A percentile compares a stretch with the other conserved stretches of the same genome.
These are phyloP conservation scores for Spheniscus mendiculus DNA, from an alignment of 2,113 vertebrate genomes.

Conservation along the genomic window DNA sequence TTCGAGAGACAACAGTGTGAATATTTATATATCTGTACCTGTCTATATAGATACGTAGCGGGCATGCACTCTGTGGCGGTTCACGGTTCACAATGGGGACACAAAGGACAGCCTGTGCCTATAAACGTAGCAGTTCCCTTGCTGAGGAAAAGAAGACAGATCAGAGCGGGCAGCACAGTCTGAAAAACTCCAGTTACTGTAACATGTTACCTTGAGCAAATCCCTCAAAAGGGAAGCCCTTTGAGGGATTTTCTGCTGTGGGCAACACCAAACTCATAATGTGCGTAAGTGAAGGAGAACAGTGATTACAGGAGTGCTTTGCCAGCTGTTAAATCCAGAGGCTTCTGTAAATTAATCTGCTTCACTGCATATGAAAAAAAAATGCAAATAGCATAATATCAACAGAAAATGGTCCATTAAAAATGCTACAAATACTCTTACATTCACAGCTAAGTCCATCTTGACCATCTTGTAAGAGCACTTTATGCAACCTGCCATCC, in stretches of 20 bases:
- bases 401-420: not conserved
- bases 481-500: not conserved
- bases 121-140: not conserved
- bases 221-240: not conserved
- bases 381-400: not conserved
- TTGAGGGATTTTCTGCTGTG: not conserved
- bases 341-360: not conserved
- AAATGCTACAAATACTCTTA: not conserved
- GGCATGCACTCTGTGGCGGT: not conserved
- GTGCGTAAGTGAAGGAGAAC: not conserved
- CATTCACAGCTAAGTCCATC: not conserved
- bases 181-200: not conserved
- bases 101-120: not conserved
- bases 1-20: not conserved
- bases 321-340: not conserved
- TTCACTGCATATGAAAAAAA: not conserved
- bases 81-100: accelerated
- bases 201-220: not conserved
- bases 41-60: not conserved
- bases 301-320: not conserved
- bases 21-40: not conserved
- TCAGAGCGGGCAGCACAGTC: not conserved
- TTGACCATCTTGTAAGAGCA: not conserved
- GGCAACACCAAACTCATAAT: not conserved
- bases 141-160: not conserved